Evolutionary conservation across 2,797 vertebrate species (phyloP).

Genomic region (Cyprinella venusta): DNA sequence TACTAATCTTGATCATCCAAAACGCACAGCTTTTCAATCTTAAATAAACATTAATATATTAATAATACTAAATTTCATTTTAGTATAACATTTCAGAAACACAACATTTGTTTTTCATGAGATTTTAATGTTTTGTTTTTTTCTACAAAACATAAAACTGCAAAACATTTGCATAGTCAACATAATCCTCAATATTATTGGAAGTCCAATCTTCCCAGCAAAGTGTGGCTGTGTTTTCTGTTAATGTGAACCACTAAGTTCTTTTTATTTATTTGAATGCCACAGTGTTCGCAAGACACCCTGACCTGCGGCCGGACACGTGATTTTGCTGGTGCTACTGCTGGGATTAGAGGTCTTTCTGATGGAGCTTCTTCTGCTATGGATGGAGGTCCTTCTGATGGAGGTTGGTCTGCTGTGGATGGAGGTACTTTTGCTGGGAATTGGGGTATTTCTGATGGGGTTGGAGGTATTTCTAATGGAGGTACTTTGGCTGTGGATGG

Average conservation of each 20-base stretch:
- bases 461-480: not conserved
- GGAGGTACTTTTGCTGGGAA: accelerated
- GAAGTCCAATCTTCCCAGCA: not conserved
- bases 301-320: slow-evolving; percentile 1
- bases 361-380: too few relatives aligned
- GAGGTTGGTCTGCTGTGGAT: not conserved
- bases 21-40: too few relatives aligned
- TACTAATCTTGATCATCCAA: not conserved
- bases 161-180: not conserved
- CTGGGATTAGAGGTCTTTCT: not conserved
- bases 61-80: too few relatives aligned
- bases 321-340: not conserved
- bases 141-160: not conserved
- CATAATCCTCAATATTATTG: not conserved
- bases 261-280: not conserved
- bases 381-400: accelerated
- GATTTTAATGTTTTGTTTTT: not conserved
- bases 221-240: not conserved
- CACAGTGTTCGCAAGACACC: not conserved
- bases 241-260: not conserved
- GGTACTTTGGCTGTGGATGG: not conserved
- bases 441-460: too few relatives aligned
- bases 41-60: too few relatives aligned
- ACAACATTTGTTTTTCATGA: not conserved
- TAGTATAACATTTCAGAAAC: not conserved